Conservation (phyloP, 2,888 invertebrate species). For the Brachyptera risi region DNA sequence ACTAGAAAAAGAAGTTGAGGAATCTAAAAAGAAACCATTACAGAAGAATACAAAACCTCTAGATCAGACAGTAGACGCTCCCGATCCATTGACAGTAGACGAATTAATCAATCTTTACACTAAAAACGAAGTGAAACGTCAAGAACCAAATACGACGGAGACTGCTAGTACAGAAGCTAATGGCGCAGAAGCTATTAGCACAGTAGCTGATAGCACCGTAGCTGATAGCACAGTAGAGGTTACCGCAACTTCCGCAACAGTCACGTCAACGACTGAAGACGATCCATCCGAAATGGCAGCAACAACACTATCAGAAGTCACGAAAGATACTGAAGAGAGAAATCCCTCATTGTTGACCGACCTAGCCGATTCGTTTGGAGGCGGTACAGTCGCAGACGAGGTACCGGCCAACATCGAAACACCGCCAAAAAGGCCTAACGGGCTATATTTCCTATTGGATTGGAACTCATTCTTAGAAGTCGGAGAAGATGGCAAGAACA, state of each 20-base stretch:
- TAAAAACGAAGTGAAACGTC: slow-evolving; percentile 52
- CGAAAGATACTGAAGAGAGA: slow-evolving; percentile 14
- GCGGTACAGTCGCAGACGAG: slow-evolving; percentile 46
- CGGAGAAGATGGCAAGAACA: slow-evolving; percentile 59
- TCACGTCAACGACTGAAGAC: not conserved
- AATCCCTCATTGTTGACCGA: slow-evolving; percentile 48
- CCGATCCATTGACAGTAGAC: slow-evolving; percentile 45
- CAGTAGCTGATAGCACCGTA: slow-evolving; percentile 26
- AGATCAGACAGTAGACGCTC: slow-evolving; percentile 40
- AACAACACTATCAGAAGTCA: not conserved
- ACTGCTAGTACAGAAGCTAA: slow-evolving; percentile 22
- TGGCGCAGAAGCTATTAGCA: slow-evolving; percentile 1
- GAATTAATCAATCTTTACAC: slow-evolving; percentile 41
- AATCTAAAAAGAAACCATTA: slow-evolving; percentile 35
- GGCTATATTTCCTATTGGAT: slow-evolving; percentile 79
- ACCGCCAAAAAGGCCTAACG: slow-evolving; percentile 64
- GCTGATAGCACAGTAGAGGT: not conserved
- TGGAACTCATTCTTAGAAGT: slow-evolving; percentile 85
- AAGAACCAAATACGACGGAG: slow-evolving; percentile 40
- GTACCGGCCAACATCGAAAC: slow-evolving; percentile 43
- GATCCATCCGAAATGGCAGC: not conserved
- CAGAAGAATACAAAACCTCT: slow-evolving; percentile 36
- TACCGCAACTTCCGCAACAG: not conserved
- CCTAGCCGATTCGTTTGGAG: slow-evolving; percentile 74
- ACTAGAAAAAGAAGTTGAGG: not conserved